A percentile compares a stretch with the other conserved stretches of the same genome.
These are phyloP conservation scores for Acleris emargana DNA, from an alignment of 2,888 invertebrate genomes.

Conservation along the genomic window DNA sequence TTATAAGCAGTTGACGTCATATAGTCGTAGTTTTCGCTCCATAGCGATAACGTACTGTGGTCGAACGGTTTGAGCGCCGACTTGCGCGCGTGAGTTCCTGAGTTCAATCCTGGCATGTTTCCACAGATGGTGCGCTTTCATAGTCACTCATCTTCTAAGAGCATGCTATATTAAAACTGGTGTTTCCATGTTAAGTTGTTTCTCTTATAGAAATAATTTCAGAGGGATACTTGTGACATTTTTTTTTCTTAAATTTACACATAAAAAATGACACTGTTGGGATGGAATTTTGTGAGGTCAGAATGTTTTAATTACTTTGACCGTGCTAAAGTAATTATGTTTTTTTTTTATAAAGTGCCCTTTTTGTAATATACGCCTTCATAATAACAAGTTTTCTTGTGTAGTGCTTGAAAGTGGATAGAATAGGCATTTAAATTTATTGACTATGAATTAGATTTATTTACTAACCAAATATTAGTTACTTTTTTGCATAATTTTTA, in stretches of 20 bases:
- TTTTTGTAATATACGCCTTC: not conserved
- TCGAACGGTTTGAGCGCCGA: constrained; percentile 31
- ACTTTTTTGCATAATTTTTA: too few relatives aligned
- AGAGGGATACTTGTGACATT: constrained; percentile 48
- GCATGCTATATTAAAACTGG: constrained; percentile 67
- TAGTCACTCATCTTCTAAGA: constrained; percentile 72
- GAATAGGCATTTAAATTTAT: too few relatives aligned
- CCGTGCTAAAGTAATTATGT: not conserved
- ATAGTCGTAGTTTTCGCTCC: constrained; percentile 41
- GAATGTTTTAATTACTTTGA: constrained; percentile 6
- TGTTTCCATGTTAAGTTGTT: constrained; percentile 46
- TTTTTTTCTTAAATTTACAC: constrained; percentile 23
- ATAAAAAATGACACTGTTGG: not conserved
- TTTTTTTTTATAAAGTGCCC: not conserved
- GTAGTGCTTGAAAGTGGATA: too few relatives aligned
- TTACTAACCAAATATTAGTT: too few relatives aligned
- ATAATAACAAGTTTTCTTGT: constrained; percentile 1
- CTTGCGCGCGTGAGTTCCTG: constrained; percentile 38
- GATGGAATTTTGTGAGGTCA: not conserved
- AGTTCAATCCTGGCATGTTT: constrained; percentile 69
- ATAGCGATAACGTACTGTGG: constrained; percentile 38
- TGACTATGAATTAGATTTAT: too few relatives aligned
- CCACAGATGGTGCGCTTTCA: constrained; percentile 67
- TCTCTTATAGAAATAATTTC: constrained; percentile 52
- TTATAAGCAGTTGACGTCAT: constrained; percentile 2